Conservation (phyloP, 2,113 vertebrate species). For the Puntigrus tetrazona region DNA sequence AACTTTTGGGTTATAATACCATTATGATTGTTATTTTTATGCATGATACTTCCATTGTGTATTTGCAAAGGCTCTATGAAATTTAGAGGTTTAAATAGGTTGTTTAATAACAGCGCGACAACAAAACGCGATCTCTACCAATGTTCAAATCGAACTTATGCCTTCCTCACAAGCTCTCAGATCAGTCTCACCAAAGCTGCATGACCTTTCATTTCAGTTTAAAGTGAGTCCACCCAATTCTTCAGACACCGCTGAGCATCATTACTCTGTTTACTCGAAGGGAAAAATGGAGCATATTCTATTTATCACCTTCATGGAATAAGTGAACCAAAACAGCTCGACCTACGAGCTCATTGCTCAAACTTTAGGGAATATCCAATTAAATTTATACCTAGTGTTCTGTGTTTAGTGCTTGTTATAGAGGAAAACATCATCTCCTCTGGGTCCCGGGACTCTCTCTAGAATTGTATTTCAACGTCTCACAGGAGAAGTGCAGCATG, state of each 20-base stretch:
- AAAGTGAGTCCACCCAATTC: not conserved
- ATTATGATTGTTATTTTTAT: not conserved
- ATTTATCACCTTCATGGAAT: constrained; percentile 46
- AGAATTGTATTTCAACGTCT: constrained; percentile 63
- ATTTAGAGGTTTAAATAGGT: not conserved
- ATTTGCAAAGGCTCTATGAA: not conserved
- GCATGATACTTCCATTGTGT: not conserved
- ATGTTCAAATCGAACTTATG: not conserved
- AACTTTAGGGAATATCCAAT: constrained; percentile 66
- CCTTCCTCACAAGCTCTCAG: not conserved
- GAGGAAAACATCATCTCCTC: constrained; percentile 62
- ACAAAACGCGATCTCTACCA: not conserved
- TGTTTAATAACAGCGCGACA: not conserved
- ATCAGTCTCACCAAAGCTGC: not conserved
- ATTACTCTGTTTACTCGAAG: not conserved
- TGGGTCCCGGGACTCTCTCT: constrained; percentile 63
- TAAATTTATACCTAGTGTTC: constrained; percentile 61
- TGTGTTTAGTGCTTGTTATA: constrained; percentile 60
- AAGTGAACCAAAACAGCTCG: not conserved
- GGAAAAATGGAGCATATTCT: not conserved
- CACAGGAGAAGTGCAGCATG: constrained; percentile 64
- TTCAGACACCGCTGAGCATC: not conserved
- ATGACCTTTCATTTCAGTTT: not conserved
- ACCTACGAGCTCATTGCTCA: constrained; percentile 39
- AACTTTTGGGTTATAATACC: too few species aligned